These are phyloP conservation scores for Odobenus rosmarus DNA, from an alignment of 2,113 vertebrate genomes.

Conservation along the genomic window DNA sequence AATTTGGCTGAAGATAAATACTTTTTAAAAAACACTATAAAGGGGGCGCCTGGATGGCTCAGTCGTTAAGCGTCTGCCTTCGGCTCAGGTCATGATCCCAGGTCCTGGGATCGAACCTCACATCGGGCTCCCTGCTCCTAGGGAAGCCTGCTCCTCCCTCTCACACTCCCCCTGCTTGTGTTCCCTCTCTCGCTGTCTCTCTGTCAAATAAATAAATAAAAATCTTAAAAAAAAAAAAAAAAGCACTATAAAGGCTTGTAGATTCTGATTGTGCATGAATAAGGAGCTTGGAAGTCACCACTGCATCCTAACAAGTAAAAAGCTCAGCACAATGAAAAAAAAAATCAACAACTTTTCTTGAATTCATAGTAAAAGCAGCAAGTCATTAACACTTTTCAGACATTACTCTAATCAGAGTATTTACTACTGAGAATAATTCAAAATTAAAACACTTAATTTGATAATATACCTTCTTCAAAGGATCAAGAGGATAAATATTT, in stretches of 20 bases:
- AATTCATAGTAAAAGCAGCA: background rate
- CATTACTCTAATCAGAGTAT: background rate
- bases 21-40: background rate
- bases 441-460: background rate
- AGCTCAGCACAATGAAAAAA: background rate
- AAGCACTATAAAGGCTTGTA: background rate
- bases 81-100: no score
- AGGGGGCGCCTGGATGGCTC: background rate
- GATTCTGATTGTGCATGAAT: background rate
- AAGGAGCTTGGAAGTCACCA: background rate
- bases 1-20: background rate
- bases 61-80: no score
- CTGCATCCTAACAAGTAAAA: background rate
- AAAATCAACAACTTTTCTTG: background rate
- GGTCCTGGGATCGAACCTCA: no score
- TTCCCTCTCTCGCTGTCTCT: no score
- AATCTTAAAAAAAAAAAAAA: background rate
- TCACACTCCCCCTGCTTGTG: no score
- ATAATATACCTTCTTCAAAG: background rate
- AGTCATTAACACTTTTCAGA: background rate
- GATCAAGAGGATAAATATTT: background rate
- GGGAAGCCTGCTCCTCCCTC: no score
- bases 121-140: no score
- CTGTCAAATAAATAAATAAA: no score
- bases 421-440: background rate